These are phyloP conservation scores for Pollimyrus isidori DNA, from an alignment of 2,113 vertebrate genomes.

Conservation along the genomic window DNA sequence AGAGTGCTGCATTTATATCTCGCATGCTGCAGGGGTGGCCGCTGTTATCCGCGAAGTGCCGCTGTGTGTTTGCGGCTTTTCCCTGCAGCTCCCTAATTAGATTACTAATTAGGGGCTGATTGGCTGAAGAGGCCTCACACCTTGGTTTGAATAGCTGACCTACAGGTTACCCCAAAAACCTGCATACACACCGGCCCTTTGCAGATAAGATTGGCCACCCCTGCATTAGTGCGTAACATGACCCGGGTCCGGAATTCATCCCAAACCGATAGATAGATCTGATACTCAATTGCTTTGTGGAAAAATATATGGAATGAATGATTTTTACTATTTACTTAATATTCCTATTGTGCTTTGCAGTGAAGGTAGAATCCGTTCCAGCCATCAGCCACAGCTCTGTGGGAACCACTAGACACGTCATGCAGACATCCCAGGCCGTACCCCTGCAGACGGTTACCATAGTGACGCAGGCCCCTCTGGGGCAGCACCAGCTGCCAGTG, in stretches of 20 bases:
- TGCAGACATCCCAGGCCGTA: conserved; percentile 70
- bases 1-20: background rate
- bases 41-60: too few species aligned
- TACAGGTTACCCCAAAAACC: too few species aligned
- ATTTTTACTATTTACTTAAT: background rate
- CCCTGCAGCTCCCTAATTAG: too few species aligned
- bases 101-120: too few species aligned
- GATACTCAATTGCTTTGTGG: background rate
- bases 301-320: background rate
- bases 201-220: too few species aligned
- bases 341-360: conserved; percentile 46
- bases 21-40: background rate
- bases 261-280: background rate
- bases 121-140: too few species aligned
- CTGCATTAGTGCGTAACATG: background rate
- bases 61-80: too few species aligned
- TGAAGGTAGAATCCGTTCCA: conserved; percentile 86
- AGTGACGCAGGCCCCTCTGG: conserved; percentile 77
- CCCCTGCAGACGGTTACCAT: conserved; percentile 88
- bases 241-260: background rate
- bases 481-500: conserved; percentile 95
- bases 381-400: conserved; percentile 69
- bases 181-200: too few species aligned
- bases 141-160: too few species aligned
- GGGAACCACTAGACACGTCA: conserved; percentile 72